Evolutionary conservation across 2,113 vertebrate genomes (phyloP), one percentile per base, ranked within the genome.

Genomic region (Sitta europaea): DNA sequence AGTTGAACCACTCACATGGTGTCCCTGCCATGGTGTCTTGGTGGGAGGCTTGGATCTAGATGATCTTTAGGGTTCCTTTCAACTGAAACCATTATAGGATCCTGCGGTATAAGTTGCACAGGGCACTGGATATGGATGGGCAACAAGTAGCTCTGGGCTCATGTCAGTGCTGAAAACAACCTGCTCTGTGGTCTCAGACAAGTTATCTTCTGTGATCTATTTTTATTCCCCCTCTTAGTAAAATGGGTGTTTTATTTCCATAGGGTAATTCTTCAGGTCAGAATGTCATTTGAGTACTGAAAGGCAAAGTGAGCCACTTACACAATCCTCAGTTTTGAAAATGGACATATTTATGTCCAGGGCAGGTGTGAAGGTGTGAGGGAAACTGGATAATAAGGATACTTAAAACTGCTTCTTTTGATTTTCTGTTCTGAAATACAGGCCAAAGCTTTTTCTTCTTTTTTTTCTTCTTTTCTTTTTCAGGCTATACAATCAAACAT

Each of bases 51-150:
- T 17, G 4, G n/a, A 53, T 25, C 10, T 18, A 18, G 28, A 29
- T 59, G 15, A n/a, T 59, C 33, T 51, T 38, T 29, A 45, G 25
- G 15, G 5, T 66, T 4, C 10, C 33, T 38, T 66, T 33, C 20
- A 25, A 21, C n/a, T 50, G 12, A 66, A 59, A 53, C 10, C 11
- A 35, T 73, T 51, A 21, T 5, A 53, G 12, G 19, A 25, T 73
- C 45, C 51, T 66, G 24, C 0, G 1, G 8, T 21, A 43, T 12
- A 13, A 38, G 16, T 71, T 77, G 7, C 14, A 33, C 0, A 5
- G 12, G 5, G 2, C 3, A 4, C 23, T 62, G 23, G 38, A 51
- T 65, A 29, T 7, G 36, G 31, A 14, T 2, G 22, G 15, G 6
- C 24, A 90, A 25, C 12, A 68, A 54, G 38, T 38, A 58, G 5